Conservation (phyloP, 2,113 vertebrate species). For the Sclerurus mexicanus region DNA sequence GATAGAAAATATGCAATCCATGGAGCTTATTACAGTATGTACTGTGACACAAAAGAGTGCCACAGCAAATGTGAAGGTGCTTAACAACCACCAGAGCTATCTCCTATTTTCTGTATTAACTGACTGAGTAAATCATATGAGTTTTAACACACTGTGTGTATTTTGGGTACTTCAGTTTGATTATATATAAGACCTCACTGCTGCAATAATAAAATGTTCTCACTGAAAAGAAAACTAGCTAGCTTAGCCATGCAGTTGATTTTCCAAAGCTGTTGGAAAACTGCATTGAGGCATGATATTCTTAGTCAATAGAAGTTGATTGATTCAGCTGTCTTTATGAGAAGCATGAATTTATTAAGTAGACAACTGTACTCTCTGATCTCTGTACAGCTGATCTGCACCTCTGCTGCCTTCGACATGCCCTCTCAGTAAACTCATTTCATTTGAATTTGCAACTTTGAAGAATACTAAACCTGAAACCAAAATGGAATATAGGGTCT, state of each 20-base stretch:
- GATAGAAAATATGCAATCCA: neutral
- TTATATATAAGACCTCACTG: neutral
- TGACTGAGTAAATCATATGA: neutral
- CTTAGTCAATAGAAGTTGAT: neutral
- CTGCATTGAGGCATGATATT: neutral
- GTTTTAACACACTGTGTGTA: neutral
- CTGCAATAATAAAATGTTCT: neutral
- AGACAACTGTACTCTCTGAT: neutral
- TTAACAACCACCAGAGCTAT: neutral
- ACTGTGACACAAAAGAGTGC: neutral
- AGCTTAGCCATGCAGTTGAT: neutral
- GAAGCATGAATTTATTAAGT: neutral
- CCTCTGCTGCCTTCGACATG: neutral
- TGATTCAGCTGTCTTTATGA: neutral
- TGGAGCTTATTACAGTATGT: neutral
- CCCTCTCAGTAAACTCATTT: neutral
- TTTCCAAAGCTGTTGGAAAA: neutral
- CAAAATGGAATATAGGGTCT: neutral
- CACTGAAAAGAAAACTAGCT: neutral
- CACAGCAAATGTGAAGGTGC: neutral
- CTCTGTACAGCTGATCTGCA: neutral
- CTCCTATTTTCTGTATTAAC: neutral
- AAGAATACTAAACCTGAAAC: neutral
- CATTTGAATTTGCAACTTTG: neutral
- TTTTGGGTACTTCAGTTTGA: neutral